phyloP scores from a whole-genome alignment of 2,113 vertebrate genomes.

The Nibea albiflora region DNA sequence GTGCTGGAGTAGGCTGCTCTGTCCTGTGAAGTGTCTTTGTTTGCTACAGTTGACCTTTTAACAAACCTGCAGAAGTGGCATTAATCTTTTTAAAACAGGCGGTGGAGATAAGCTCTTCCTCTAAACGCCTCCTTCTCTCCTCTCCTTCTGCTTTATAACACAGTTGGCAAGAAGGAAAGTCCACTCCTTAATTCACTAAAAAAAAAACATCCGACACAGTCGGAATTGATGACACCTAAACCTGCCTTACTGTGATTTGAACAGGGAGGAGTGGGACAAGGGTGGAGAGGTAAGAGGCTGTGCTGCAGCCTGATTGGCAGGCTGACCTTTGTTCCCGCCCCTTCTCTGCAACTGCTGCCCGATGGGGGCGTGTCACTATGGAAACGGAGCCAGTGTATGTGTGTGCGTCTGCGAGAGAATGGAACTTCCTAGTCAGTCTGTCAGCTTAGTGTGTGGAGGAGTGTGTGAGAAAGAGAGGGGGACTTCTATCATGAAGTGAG shows the following conservation, averaged over 20 bases:
- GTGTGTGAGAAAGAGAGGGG: slow-evolving; percentile 37
- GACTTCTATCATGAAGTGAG: slow-evolving; percentile 15
- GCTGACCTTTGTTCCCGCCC: slow-evolving; percentile 61
- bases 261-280: slow-evolving; percentile 24
- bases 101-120: neutral
- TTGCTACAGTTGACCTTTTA: slow-evolving; percentile 48
- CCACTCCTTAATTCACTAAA: neutral
- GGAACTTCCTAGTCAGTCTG: slow-evolving; percentile 79
- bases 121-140: neutral
- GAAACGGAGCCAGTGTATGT: slow-evolving; percentile 63
- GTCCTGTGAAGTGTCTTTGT: slow-evolving; percentile 57
- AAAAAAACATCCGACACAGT: neutral
- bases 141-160: neutral
- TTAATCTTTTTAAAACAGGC: neutral
- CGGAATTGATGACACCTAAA: slow-evolving; percentile 9
- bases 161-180: neutral
- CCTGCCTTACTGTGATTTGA: slow-evolving; percentile 41
- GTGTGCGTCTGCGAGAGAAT: slow-evolving; percentile 65
- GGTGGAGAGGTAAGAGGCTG: slow-evolving; percentile 35
- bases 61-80: slow-evolving; percentile 41
- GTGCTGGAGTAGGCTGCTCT: slow-evolving; percentile 16
- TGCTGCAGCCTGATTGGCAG: slow-evolving; percentile 68
- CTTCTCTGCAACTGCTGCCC: slow-evolving; percentile 46
- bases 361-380: slow-evolving; percentile 78
- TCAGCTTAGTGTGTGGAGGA: slow-evolving; percentile 61